Percentiles rank a stretch among this genome's conserved stretches.
Evolutionary conservation across 1,140 invertebrate species (phyloP).

Genomic region (Nasonia giraulti): DNA sequence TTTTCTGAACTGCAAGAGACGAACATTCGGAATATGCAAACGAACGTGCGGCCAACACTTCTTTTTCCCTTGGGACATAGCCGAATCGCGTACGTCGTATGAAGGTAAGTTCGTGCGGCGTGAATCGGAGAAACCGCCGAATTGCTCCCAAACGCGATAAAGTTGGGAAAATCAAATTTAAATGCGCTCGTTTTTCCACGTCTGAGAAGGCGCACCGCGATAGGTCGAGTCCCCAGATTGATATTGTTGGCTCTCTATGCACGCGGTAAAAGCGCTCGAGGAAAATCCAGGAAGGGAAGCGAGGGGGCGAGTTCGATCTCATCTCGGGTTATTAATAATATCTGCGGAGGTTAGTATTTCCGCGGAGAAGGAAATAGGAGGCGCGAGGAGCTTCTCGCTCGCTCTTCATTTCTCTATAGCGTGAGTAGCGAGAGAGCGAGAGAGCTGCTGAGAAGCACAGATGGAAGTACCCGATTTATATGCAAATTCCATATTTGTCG

Average conservation of each 20-base stretch:
- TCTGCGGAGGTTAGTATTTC: constrained; percentile 72
- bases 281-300: constrained; percentile 29
- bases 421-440: constrained; percentile 45
- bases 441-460: constrained; percentile 71
- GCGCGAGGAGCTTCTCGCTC: constrained; percentile 53
- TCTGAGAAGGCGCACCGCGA: constrained; percentile 32
- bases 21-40: too few species aligned
- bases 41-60: neutral
- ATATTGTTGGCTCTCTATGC: constrained; percentile 62
- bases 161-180: constrained; percentile 69
- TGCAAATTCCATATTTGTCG: constrained; percentile 84
- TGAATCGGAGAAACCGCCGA: constrained; percentile 43
- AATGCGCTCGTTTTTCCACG: constrained; percentile 56
- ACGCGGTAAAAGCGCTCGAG: neutral
- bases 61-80: too few species aligned
- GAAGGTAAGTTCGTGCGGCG: neutral
- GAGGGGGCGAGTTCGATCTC: constrained; percentile 68
- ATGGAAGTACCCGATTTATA: constrained; percentile 83
- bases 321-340: constrained; percentile 75
- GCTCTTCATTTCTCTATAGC: constrained; percentile 74
- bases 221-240: constrained; percentile 64
- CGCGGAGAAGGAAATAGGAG: constrained; percentile 66
- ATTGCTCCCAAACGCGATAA: constrained; percentile 69
- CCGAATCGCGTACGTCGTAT: too few species aligned
- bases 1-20: too few species aligned